These are phyloP conservation scores for Chaetophractus vellerosus DNA, from an alignment of 2,797 vertebrate genomes.

Conservation along the genomic window DNA sequence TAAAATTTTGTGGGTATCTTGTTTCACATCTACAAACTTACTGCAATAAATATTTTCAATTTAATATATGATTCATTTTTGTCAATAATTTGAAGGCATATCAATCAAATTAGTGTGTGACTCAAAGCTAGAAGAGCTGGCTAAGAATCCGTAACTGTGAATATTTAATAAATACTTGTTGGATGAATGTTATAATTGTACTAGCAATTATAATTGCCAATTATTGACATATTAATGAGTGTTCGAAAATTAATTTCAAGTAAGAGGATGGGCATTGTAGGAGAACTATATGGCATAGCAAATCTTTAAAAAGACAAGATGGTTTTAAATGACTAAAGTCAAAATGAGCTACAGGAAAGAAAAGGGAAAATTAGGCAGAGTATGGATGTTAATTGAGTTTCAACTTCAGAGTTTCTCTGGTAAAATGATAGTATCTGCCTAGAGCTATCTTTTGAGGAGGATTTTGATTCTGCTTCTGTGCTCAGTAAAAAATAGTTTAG, in stretches of 20 bases:
- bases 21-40: neutral
- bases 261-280: neutral
- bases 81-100: neutral
- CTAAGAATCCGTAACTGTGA: neutral
- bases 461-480: neutral
- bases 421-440: neutral
- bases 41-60: neutral
- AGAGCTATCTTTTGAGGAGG: neutral
- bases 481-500: neutral
- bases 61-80: neutral
- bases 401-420: neutral
- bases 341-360: neutral
- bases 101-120: neutral
- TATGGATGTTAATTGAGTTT: neutral
- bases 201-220: constrained; percentile 21
- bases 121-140: neutral
- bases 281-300: neutral
- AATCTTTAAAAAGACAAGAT: constrained; percentile 5
- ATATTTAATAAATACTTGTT: neutral
- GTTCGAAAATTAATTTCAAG: constrained; percentile 11
- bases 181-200: neutral
- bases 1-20: neutral
- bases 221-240: constrained; percentile 28
- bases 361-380: neutral
- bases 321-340: neutral